Conservation (phyloP, 2,797 vertebrate genomes). For the Clangula hyemalis region DNA sequence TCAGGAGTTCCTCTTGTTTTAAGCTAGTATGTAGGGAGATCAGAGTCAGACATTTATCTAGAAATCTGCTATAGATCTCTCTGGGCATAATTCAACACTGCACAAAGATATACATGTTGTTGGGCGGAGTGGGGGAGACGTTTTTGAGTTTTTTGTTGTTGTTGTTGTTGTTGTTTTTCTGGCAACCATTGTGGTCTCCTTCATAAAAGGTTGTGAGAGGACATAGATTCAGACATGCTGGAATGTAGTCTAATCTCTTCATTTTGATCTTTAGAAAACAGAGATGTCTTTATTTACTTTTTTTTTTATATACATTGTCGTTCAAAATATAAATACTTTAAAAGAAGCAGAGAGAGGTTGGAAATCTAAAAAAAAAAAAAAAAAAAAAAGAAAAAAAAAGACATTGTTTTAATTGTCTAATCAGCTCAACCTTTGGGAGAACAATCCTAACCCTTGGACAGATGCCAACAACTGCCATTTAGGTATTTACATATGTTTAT, state of each 20-base stretch:
- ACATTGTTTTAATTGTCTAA: conserved; percentile 73
- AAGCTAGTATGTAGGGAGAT: conserved; percentile 15
- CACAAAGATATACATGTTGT: not conserved
- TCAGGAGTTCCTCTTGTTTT: conserved; percentile 54
- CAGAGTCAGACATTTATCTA: conserved; percentile 13
- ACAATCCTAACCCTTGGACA: conserved; percentile 72
- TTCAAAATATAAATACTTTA: conserved; percentile 36
- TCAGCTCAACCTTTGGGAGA: conserved; percentile 72
- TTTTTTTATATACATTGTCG: conserved; percentile 30
- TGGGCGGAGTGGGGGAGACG: no score
- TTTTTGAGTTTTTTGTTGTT: not conserved
- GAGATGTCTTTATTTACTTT: conserved; percentile 45
- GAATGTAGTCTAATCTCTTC: conserved; percentile 43
- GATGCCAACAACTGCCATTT: conserved; percentile 75
- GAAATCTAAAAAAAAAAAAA: not conserved
- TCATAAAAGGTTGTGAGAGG: conserved; percentile 57
- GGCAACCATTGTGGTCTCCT: conserved; percentile 36
- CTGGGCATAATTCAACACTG: not conserved
- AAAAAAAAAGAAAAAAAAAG: not conserved
- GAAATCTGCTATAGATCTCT: conserved; percentile 45
- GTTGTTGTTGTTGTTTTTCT: not conserved
- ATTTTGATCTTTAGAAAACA: conserved; percentile 55
- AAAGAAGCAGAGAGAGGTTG: conserved; percentile 5
- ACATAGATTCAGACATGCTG: conserved; percentile 49
- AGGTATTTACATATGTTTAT: conserved; percentile 84